Percentiles rank a stretch among this genome's conserved stretches.
phyloP scores from a whole-genome alignment of 2,888 invertebrate species.

The Tiliacea aurago region DNA sequence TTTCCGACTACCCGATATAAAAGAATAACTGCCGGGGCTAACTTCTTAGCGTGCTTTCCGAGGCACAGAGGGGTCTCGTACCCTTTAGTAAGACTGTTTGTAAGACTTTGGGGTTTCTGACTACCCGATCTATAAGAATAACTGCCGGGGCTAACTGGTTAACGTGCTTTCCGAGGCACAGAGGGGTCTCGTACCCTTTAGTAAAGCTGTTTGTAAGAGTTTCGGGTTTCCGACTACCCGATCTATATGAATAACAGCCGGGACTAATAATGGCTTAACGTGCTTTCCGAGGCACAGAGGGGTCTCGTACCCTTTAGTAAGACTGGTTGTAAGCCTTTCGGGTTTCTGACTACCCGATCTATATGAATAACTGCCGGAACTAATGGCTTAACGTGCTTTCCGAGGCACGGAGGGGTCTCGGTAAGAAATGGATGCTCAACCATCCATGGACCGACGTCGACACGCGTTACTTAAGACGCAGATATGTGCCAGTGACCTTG shows the following conservation, averaged over 20 bases:
- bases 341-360: neutral
- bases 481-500: no score
- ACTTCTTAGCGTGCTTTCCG: neutral
- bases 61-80: no score
- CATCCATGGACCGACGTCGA: neutral
- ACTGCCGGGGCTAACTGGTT: neutral
- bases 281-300: no score
- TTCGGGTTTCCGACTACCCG: neutral
- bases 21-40: no score
- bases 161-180: no score
- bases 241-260: neutral
- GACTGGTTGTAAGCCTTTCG: neutral
- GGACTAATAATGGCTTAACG: neutral
- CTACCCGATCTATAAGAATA: neutral
- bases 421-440: neutral
- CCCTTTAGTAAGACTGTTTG: no score
- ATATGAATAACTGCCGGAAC: neutral
- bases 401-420: accelerated
- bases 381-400: neutral
- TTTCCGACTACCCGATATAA: neutral
- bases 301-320: neutral
- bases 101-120: neutral
- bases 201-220: no score
- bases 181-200: no score
- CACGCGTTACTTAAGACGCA: neutral